Conservation (phyloP, 2,797 vertebrate species). For the Carapus acus region DNA sequence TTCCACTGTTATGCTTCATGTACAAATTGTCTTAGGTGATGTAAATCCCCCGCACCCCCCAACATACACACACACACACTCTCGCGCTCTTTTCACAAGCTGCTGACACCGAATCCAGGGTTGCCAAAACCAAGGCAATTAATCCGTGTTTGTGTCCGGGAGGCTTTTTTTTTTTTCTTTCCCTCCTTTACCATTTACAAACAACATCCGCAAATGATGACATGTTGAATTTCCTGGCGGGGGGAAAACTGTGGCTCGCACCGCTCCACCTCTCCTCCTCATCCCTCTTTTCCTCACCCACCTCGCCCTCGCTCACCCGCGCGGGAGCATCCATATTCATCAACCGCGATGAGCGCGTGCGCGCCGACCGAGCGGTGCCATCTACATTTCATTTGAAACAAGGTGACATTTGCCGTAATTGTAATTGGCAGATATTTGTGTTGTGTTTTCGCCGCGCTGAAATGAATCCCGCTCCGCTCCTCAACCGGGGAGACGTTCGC, state of each 20-base stretch:
- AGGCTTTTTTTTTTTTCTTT: slow-evolving; percentile 6
- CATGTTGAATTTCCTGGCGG: slow-evolving; percentile 22
- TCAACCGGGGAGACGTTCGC: slow-evolving; percentile 46
- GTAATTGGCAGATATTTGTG: slow-evolving; percentile 16
- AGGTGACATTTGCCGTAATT: slow-evolving; percentile 1
- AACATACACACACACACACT: too few relatives aligned
- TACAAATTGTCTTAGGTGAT: slow-evolving; percentile 75
- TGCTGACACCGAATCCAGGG: slow-evolving; percentile 65
- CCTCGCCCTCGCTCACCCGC: slow-evolving; percentile 9
- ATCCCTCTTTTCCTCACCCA: too few relatives aligned
- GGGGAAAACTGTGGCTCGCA: slow-evolving; percentile 3
- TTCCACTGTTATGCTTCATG: slow-evolving; percentile 75
- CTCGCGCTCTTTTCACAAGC: slow-evolving; percentile 62
- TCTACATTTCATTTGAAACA: slow-evolving; percentile 4
- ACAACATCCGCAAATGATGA: slow-evolving; percentile 53
- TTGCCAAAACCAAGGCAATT: slow-evolving; percentile 59
- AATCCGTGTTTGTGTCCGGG: slow-evolving; percentile 57
- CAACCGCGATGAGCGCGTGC: neutral
- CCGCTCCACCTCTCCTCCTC: too few relatives aligned
- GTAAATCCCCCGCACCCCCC: slow-evolving; percentile 71
- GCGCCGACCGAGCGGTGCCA: slow-evolving; percentile 11
- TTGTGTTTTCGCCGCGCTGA: neutral
- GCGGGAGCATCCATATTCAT: neutral
- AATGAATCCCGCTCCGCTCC: slow-evolving; percentile 30
- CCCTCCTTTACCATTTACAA: neutral